These are phyloP conservation scores for Gonioctena quinquepunctata DNA, from an alignment of 1,140 invertebrate genomes.

Conservation along the genomic window DNA sequence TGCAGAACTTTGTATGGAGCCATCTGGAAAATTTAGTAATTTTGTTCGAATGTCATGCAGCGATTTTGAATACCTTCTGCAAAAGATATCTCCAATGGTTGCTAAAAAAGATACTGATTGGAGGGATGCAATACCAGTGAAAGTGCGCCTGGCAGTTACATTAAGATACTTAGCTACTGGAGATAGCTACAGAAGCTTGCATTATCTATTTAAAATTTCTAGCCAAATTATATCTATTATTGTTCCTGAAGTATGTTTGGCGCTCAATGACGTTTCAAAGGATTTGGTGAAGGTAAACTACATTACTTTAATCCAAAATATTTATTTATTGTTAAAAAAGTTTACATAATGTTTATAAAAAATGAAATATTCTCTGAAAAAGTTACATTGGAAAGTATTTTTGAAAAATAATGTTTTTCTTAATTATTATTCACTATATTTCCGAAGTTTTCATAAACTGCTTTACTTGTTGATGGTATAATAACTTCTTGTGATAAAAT, in stretches of 20 bases:
- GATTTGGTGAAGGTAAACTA: slow-evolving; percentile 8
- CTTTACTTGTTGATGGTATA: too few relatives aligned
- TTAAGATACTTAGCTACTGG: slow-evolving; percentile 42
- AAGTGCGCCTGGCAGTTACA: slow-evolving; percentile 41
- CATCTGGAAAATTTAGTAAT: slow-evolving; percentile 33
- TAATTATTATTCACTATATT: too few relatives aligned
- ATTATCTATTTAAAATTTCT: slow-evolving; percentile 48
- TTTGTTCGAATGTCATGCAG: neutral
- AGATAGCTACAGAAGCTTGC: slow-evolving; percentile 43
- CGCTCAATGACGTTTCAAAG: neutral
- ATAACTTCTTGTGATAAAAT: too few relatives aligned
- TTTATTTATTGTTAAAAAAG: too few relatives aligned
- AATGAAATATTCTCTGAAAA: too few relatives aligned
- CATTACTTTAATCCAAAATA: too few relatives aligned
- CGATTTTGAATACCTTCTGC: slow-evolving; percentile 19
- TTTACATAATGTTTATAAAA: too few relatives aligned
- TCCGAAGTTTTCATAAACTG: too few relatives aligned
- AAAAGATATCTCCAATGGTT: slow-evolving; percentile 34
- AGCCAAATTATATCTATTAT: slow-evolving; percentile 38
- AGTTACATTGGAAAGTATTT: too few relatives aligned
- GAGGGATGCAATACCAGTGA: slow-evolving; percentile 33
- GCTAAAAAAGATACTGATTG: slow-evolving; percentile 37
- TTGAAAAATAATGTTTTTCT: too few relatives aligned
- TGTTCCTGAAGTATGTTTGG: slow-evolving; percentile 9
- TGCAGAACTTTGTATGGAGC: slow-evolving; percentile 28